Evolutionary conservation across 2,113 vertebrate genomes (phyloP).

Genomic region (Lophius piscatorius): DNA sequence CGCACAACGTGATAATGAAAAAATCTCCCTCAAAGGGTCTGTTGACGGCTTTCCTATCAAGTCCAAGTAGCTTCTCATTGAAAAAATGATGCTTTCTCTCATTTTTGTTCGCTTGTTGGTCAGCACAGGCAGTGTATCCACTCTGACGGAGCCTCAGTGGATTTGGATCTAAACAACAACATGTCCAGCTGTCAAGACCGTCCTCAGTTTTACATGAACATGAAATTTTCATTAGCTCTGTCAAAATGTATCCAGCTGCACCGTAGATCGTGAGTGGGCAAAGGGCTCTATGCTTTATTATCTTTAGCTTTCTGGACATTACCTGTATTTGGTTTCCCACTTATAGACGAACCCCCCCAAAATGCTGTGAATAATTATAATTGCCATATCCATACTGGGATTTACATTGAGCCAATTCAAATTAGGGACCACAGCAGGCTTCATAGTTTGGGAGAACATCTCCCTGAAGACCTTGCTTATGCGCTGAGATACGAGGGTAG

Average conservation of each 20-base stretch:
- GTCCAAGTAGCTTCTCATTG: conserved; percentile 37
- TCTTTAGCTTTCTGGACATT: conserved; percentile 69
- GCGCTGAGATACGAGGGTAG: conserved; percentile 28
- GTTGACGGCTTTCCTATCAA: conserved; percentile 50
- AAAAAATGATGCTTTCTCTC: conserved; percentile 36
- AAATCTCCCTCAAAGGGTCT: conserved; percentile 37
- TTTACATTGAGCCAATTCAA: conserved; percentile 60
- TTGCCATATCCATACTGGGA: conserved; percentile 54
- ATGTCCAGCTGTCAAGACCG: conserved; percentile 35
- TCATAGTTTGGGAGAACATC: conserved; percentile 23
- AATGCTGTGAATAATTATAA: conserved; percentile 69
- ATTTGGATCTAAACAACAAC: conserved; percentile 25
- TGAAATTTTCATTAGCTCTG: conserved; percentile 64
- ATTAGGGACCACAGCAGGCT: conserved; percentile 39
- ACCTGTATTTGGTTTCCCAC: conserved; percentile 56
- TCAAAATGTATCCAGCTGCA: conserved; percentile 68
- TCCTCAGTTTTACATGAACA: conserved; percentile 55
- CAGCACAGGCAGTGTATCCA: conserved; percentile 36
- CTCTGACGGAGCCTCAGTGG: conserved; percentile 52
- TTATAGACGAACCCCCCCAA: conserved; percentile 53
- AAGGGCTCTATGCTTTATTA: conserved; percentile 57
- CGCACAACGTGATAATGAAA: conserved; percentile 43
- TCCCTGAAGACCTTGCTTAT: conserved; percentile 40
- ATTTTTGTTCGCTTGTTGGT: conserved; percentile 61
- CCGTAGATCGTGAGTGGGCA: conserved; percentile 38